Evolutionary conservation across 2,113 vertebrate species (phyloP), one percentile per base, ranked within the genome.

Genomic region (Uria aalge): DNA sequence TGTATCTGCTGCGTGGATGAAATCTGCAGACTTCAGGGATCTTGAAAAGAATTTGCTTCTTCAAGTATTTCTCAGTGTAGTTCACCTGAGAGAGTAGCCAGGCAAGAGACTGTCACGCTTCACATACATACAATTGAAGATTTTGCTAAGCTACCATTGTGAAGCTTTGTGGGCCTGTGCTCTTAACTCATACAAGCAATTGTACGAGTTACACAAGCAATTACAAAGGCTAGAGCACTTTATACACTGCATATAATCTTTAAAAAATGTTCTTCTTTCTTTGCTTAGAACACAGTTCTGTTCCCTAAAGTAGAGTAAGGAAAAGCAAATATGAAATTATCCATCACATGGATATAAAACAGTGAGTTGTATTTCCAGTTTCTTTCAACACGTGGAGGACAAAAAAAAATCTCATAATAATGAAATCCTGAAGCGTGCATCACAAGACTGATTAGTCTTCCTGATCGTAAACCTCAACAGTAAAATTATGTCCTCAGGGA

Each of bases 401-500:
- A 96, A 85, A 69, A 36, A 21, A 47, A 26, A 76, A 75, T 59
- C 45, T 91, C 18, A 40, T 53, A 80, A 69, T 86, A 86, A 94
- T 80, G 67, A 94, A 90, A 96, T 80, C 45, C 41, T 92, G 94
- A 95, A 73, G n/a, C 55, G 36, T 83, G 29, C 59, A 91, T 92
- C 55, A 80, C 63, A 86, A 88, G 85, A 66, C 75, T 86, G 88
- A 94, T 94, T 85, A 77, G 67, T 93, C 59, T 93, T 86, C 78
- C 83, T 92, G 63, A 69, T 88, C 41, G 4, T 77, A 91, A 92
- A 76, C 86, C 52, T 94, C 92, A 79, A 17, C 74, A 86, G 68
- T 74, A 95, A 95, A 95, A 86, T 94, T 88, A 88, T 71, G 72
- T 94, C 91, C 92, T 97, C 72, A 57, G 92, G 75, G 91, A 94